Conservation (phyloP, 2,113 vertebrate genomes). For the Oxyura jamaicensis region DNA sequence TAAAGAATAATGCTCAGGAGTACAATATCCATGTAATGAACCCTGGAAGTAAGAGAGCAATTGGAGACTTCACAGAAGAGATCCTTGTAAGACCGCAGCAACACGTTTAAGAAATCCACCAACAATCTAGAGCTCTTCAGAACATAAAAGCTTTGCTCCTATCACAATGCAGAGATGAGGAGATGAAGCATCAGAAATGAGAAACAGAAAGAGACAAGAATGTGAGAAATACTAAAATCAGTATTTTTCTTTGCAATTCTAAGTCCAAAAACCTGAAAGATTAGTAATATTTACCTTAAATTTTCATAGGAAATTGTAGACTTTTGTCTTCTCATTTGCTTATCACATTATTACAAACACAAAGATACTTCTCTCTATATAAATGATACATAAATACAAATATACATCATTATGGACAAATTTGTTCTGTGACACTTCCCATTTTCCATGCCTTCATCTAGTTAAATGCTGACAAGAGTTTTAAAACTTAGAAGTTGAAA, state of each 20-base stretch:
- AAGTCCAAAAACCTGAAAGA: background rate
- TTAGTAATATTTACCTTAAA: background rate
- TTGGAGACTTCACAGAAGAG: background rate
- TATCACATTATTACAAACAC: background rate
- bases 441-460: background rate
- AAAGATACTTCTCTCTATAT: background rate
- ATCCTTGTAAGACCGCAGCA: background rate
- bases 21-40: background rate
- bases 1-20: background rate
- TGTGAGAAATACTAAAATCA: background rate
- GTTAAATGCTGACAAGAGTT: background rate
- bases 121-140: background rate
- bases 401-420: background rate
- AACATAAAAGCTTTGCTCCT: background rate
- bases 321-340: background rate
- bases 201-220: background rate
- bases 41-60: background rate
- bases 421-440: background rate
- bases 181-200: background rate
- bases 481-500: background rate
- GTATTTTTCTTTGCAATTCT: background rate
- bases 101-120: background rate
- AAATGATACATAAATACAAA: background rate
- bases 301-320: background rate
- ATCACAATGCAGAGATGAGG: background rate